Evolutionary conservation across 2,113 vertebrate genomes (phyloP).

Genomic region (Gymnocephalus cernua): DNA sequence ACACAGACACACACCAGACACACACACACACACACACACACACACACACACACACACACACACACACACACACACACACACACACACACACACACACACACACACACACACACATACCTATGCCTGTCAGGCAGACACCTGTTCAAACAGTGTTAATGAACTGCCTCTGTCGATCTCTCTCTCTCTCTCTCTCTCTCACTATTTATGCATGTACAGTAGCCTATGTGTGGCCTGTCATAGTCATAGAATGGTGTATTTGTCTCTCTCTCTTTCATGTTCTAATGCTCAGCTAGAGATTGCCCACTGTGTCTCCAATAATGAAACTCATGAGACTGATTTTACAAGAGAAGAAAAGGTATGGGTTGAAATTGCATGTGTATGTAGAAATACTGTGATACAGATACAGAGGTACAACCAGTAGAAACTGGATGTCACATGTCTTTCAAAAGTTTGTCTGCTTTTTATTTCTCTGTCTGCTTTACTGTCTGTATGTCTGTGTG

Average conservation of each 20-base stretch:
- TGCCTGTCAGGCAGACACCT: slow-evolving; percentile 76
- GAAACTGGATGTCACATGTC: background rate
- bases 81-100: slow-evolving; percentile 17
- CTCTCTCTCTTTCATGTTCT: background rate
- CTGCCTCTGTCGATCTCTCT: slow-evolving; percentile 38
- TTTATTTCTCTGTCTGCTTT: background rate
- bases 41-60: slow-evolving; percentile 22
- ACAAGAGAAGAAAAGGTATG: slow-evolving; percentile 17
- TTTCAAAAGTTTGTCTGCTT: background rate
- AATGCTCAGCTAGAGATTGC: slow-evolving; percentile 43
- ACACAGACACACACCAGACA: slow-evolving; percentile 26
- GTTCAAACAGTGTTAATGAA: slow-evolving; percentile 84
- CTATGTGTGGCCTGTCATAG: slow-evolving; percentile 58
- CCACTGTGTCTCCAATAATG: slow-evolving; percentile 41
- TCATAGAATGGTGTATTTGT: slow-evolving; percentile 33
- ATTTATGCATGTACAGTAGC: slow-evolving; percentile 35
- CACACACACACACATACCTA: slow-evolving; percentile 37
- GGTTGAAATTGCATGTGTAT: background rate
- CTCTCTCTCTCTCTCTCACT: slow-evolving; percentile 23
- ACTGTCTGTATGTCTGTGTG: background rate
- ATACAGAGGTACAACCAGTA: background rate
- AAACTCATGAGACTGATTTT: slow-evolving; percentile 29
- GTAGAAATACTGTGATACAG: background rate
- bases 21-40: slow-evolving; percentile 26
- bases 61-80: slow-evolving; percentile 37